phyloP scores from a whole-genome alignment of 2,113 vertebrate species.

The Cairina moschata region DNA sequence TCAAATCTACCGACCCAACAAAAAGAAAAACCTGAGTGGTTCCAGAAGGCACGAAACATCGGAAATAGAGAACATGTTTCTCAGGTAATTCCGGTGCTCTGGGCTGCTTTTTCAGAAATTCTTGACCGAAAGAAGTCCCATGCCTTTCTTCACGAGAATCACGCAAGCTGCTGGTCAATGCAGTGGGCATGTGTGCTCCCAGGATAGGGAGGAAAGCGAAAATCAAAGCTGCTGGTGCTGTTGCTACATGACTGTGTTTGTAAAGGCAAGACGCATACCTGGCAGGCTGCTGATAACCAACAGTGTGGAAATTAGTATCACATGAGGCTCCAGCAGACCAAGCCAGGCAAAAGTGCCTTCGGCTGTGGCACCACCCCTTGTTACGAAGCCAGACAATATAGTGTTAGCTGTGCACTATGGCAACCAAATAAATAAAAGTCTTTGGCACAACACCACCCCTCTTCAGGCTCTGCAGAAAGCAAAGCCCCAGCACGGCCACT shows the following conservation, averaged over 20 bases:
- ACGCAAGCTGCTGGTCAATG: neutral
- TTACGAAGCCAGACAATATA: slow-evolving; percentile 34
- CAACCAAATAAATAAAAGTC: slow-evolving; percentile 52
- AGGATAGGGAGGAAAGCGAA: neutral
- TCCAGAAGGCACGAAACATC: neutral
- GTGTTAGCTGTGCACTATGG: slow-evolving; percentile 29
- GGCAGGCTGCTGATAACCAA: slow-evolving; percentile 55
- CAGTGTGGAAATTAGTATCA: slow-evolving; percentile 50
- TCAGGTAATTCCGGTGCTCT: neutral
- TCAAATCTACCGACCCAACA: neutral
- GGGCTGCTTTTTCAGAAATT: neutral
- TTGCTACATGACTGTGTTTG: slow-evolving; percentile 49
- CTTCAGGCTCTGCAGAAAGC: slow-evolving; percentile 27
- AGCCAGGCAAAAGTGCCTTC: slow-evolving; percentile 14
- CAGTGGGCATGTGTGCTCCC: neutral
- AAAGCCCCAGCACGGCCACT: neutral
- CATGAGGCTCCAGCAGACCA: neutral
- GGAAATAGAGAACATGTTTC: neutral
- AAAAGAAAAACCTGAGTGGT: neutral
- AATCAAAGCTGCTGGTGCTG: slow-evolving; percentile 37
- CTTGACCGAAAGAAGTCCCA: neutral
- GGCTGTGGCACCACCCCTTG: slow-evolving; percentile 37
- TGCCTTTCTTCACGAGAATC: neutral
- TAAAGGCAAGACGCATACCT: slow-evolving; percentile 59
- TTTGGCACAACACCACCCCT: neutral